Evolutionary conservation across 2,797 vertebrate genomes (phyloP).

Genomic region (Gymnopithys bicolor): DNA sequence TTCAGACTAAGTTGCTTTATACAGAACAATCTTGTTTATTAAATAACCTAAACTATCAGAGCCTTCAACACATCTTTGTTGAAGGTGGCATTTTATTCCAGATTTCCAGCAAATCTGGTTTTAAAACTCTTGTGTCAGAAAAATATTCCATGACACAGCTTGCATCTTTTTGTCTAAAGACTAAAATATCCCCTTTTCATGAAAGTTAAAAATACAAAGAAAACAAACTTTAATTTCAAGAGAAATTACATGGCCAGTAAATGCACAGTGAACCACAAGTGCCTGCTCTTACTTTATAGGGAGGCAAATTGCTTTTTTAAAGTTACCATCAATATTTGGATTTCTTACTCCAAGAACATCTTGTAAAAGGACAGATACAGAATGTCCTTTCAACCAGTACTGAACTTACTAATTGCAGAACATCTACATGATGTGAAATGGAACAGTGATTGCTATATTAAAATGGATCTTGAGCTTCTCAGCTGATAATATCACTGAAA

Average conservation of each 20-base stretch:
- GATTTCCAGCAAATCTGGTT: constrained; percentile 65
- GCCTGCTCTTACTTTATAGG: constrained; percentile 50
- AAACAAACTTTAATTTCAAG: constrained; percentile 75
- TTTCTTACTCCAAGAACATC: constrained; percentile 33
- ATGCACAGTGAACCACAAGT: constrained; percentile 76
- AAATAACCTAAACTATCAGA: constrained; percentile 43
- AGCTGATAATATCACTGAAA: constrained; percentile 79
- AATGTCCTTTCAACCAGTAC: constrained; percentile 63
- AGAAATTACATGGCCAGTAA: constrained; percentile 79
- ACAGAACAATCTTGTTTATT: constrained; percentile 23
- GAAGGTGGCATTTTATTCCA: constrained; percentile 57
- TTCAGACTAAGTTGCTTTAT: constrained; percentile 57
- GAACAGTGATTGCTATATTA: constrained; percentile 63
- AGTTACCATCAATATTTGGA: constrained; percentile 44
- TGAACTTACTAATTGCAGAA: constrained; percentile 54
- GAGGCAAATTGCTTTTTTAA: constrained; percentile 55
- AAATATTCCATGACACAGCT: constrained; percentile 58
- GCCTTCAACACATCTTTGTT: constrained; percentile 44
- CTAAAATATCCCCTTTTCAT: constrained; percentile 79
- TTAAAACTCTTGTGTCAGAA: constrained; percentile 62
- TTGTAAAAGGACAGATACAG: constrained; percentile 56
- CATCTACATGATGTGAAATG: constrained; percentile 49
- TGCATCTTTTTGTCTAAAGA: constrained; percentile 69
- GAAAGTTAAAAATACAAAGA: constrained; percentile 79
- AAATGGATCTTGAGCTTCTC: constrained; percentile 75